Conservation (phyloP, 2,888 invertebrate species). For the Lepidochitona cinerea region DNA sequence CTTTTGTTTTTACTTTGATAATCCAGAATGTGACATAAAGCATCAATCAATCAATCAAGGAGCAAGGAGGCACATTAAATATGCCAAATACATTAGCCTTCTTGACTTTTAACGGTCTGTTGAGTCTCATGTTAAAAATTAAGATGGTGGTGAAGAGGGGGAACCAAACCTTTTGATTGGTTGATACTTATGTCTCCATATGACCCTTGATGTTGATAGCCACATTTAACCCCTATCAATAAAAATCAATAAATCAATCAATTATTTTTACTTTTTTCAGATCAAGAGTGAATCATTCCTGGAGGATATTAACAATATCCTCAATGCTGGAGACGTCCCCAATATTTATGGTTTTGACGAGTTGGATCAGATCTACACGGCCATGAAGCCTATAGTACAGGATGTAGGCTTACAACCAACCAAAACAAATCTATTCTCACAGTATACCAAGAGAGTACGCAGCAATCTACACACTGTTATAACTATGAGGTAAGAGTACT, state of each 20-base stretch:
- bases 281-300: constrained; percentile 71
- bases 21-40: too few species aligned
- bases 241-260: neutral
- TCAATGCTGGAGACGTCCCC: constrained; percentile 72
- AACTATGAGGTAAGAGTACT: constrained; percentile 73
- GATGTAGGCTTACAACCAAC: constrained; percentile 84
- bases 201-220: too few species aligned
- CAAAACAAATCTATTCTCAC: constrained; percentile 76
- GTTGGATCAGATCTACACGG: constrained; percentile 77
- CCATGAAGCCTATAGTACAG: constrained; percentile 82
- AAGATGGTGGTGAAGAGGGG: too few species aligned
- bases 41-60: too few species aligned
- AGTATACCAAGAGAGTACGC: constrained; percentile 69
- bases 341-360: constrained; percentile 71
- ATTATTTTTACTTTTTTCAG: constrained; percentile 32
- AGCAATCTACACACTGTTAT: constrained; percentile 71
- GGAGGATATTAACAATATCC: constrained; percentile 71
- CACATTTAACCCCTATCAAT: too few species aligned
- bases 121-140: too few species aligned
- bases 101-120: too few species aligned
- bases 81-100: too few species aligned
- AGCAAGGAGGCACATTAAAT: too few species aligned
- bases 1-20: too few species aligned
- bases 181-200: too few species aligned
- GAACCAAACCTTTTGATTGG: too few species aligned